A percentile compares a stretch with the other conserved stretches of the same genome.
These are phyloP conservation scores for Apogon hyalosoma DNA, from an alignment of 2,797 vertebrate genomes.

Conservation along the genomic window DNA sequence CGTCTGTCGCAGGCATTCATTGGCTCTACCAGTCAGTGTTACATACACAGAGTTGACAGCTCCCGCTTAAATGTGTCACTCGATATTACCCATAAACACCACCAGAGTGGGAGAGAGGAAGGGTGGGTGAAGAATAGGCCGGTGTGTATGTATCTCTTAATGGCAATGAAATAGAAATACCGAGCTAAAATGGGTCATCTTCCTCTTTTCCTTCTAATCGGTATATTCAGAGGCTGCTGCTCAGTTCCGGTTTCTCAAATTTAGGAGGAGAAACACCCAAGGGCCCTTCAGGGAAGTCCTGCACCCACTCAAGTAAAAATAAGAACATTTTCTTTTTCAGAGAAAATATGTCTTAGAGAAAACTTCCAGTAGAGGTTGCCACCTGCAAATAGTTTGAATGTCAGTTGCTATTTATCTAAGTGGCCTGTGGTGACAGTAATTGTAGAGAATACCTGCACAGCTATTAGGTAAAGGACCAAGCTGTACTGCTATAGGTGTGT, in stretches of 20 bases:
- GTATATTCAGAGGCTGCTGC: slow-evolving; percentile 11
- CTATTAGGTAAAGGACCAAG: no score
- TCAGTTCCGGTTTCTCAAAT: slow-evolving; percentile 27
- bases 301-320: slow-evolving; percentile 13
- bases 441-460: neutral
- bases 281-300: slow-evolving; percentile 9
- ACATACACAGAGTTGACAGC: slow-evolving; percentile 79
- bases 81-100: slow-evolving; percentile 78
- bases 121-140: slow-evolving; percentile 25
- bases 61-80: slow-evolving; percentile 83
- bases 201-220: slow-evolving; percentile 20
- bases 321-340: slow-evolving; percentile 14
- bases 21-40: slow-evolving; percentile 75
- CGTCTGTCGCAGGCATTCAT: slow-evolving; percentile 58
- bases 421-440: no score
- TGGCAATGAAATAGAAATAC: slow-evolving; percentile 29
- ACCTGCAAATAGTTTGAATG: slow-evolving; percentile 23
- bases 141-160: slow-evolving; percentile 13
- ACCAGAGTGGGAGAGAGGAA: slow-evolving; percentile 44
- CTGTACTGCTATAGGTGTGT: no score
- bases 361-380: neutral
- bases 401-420: slow-evolving; percentile 2
- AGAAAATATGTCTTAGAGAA: slow-evolving; percentile 5
- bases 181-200: neutral
- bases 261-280: slow-evolving; percentile 3